These are phyloP conservation scores for Hypomesus transpacificus DNA, from an alignment of 2,113 vertebrate genomes.

Conservation along the genomic window DNA sequence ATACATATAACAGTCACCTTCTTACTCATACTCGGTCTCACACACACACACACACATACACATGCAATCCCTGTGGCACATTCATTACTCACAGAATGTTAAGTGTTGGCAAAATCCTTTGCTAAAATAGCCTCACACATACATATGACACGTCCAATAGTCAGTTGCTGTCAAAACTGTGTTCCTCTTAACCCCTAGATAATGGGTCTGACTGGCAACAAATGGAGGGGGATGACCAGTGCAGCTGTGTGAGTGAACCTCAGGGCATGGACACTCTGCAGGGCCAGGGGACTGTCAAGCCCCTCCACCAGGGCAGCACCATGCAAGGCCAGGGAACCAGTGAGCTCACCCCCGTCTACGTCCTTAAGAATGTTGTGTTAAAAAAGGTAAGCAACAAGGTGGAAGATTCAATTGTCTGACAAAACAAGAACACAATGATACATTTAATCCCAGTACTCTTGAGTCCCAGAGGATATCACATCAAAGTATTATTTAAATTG, in stretches of 20 bases:
- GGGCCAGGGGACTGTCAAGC: neutral
- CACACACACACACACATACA: no score
- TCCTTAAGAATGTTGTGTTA: conserved; percentile 56
- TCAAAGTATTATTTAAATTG: no score
- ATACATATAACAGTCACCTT: neutral
- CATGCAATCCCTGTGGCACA: no score
- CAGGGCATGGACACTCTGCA: neutral
- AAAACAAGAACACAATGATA: neutral
- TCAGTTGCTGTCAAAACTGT: neutral
- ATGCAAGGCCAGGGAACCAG: conserved; percentile 3
- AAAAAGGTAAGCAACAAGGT: conserved; percentile 52
- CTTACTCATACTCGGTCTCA: no score
- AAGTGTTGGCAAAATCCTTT: neutral
- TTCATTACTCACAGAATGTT: neutral
- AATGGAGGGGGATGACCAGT: conserved; percentile 56
- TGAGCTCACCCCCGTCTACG: conserved; percentile 43
- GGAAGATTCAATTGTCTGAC: neutral
- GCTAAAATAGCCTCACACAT: neutral
- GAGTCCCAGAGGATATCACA: no score
- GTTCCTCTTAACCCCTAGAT: conserved; percentile 42
- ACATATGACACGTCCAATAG: neutral
- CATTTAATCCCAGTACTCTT: no score
- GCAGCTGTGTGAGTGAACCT: conserved; percentile 30
- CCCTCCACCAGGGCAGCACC: conserved; percentile 13
- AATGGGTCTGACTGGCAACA: conserved; percentile 63